Evolutionary conservation across 2,888 invertebrate genomes (phyloP).

Genomic region (Drosophila conformis): DNA sequence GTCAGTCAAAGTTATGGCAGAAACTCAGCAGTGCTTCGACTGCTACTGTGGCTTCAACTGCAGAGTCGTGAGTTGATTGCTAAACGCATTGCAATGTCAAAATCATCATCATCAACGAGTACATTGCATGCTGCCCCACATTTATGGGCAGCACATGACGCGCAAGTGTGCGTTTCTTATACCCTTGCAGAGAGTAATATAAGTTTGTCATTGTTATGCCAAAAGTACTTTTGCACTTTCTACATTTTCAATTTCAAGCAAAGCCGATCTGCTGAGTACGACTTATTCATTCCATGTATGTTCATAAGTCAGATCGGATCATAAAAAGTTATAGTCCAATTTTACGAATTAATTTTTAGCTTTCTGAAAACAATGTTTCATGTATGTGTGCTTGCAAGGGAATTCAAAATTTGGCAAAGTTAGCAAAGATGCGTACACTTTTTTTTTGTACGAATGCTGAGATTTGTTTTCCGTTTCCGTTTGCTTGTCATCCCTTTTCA

Average conservation of each 20-base stretch:
- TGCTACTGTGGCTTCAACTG: slow-evolving; percentile 36
- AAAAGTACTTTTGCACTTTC: background rate
- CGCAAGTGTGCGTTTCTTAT: slow-evolving; percentile 1
- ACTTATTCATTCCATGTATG: background rate
- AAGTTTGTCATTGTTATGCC: background rate
- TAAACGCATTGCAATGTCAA: slow-evolving; percentile 68
- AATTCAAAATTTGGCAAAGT: background rate
- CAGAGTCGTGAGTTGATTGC: slow-evolving; percentile 75
- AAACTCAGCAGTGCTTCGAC: slow-evolving; percentile 30
- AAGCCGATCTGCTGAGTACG: background rate
- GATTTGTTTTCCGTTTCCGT: slow-evolving; percentile 67
- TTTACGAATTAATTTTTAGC: background rate
- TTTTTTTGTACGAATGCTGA: slow-evolving; percentile 31
- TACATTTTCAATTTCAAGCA: background rate
- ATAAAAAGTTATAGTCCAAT: background rate
- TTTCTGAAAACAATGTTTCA: background rate
- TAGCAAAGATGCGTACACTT: background rate
- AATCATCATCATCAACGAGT: too few species aligned
- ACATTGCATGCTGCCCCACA: slow-evolving; percentile 23
- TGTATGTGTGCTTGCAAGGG: background rate
- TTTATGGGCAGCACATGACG: slow-evolving; percentile 35
- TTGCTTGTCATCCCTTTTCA: slow-evolving; percentile 40
- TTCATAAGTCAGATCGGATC: background rate
- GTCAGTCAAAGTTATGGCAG: slow-evolving; percentile 28
- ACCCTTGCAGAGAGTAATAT: slow-evolving; percentile 16